These are phyloP conservation scores for Furcula furcula DNA, from an alignment of 2,888 invertebrate genomes.

Conservation along the genomic window DNA sequence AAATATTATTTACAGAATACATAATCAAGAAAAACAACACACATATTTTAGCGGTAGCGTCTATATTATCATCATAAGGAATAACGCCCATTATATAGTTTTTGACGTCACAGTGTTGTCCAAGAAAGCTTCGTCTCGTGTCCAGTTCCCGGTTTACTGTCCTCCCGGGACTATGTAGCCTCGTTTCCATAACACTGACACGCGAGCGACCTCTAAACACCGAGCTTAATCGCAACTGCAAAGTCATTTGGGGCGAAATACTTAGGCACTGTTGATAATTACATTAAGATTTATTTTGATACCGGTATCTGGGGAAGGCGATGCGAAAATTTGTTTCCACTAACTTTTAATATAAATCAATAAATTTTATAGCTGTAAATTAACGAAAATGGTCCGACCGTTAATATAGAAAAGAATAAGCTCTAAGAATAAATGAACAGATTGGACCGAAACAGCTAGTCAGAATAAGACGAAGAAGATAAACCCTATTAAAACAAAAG, in stretches of 20 bases:
- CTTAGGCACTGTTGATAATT: slow-evolving; percentile 29
- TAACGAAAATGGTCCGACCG: too few species aligned
- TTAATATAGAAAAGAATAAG: too few species aligned
- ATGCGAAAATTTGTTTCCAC: not conserved
- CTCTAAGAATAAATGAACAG: too few species aligned
- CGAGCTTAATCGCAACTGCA: slow-evolving; percentile 37
- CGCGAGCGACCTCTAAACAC: slow-evolving; percentile 40
- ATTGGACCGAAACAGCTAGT: too few species aligned
- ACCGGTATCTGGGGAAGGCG: not conserved
- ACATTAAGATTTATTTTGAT: slow-evolving; percentile 19
- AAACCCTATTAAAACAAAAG: too few species aligned
- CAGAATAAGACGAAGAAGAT: too few species aligned
- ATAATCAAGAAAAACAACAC: too few species aligned
- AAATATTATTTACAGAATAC: too few species aligned
- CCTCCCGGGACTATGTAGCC: slow-evolving; percentile 36
- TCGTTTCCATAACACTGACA: slow-evolving; percentile 40
- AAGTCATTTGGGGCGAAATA: slow-evolving; percentile 35
- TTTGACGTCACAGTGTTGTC: slow-evolving; percentile 15
- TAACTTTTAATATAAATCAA: not conserved
- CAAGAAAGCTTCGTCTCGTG: slow-evolving; percentile 29
- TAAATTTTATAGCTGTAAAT: not conserved
- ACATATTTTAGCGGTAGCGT: too few species aligned
- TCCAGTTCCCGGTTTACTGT: slow-evolving; percentile 31
- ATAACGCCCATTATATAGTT: slow-evolving; percentile 25
- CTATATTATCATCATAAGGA: too few species aligned